These are phyloP conservation scores for Dermatemys mawii DNA, from an alignment of 2,113 vertebrate genomes.

Conservation along the genomic window DNA sequence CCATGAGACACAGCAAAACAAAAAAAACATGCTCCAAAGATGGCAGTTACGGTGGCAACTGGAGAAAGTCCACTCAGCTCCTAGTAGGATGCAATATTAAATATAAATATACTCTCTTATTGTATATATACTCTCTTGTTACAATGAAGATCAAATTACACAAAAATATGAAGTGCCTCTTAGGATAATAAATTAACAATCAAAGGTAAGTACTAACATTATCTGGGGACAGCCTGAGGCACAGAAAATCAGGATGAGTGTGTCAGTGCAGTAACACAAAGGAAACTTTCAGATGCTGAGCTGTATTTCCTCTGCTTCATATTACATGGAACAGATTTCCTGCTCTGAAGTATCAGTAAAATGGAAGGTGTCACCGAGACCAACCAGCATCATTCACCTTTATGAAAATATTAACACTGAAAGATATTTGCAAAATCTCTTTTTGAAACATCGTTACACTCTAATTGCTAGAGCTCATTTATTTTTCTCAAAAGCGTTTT, in stretches of 20 bases:
- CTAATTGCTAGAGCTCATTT: not conserved
- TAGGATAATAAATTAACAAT: not conserved
- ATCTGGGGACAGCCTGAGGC: no score
- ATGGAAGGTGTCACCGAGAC: conserved; percentile 13
- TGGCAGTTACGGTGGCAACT: no score
- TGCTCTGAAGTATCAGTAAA: conserved; percentile 28
- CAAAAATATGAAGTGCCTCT: not conserved
- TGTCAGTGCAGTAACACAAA: not conserved
- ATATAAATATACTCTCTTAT: no score
- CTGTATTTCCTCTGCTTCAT: conserved; percentile 48
- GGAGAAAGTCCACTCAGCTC: no score
- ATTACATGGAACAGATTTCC: conserved; percentile 60
- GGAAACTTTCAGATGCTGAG: not conserved
- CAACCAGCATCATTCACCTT: not conserved
- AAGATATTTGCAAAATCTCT: not conserved
- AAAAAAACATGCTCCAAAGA: no score
- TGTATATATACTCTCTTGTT: not conserved
- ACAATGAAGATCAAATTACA: not conserved
- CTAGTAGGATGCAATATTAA: no score
- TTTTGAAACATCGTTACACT: not conserved
- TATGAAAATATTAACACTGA: not conserved
- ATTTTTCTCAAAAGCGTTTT: not conserved
- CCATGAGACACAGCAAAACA: no score
- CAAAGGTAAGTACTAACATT: no score
- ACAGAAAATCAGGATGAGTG: not conserved